Percentiles rank a stretch among this genome's conserved stretches.
Conservation (phyloP, 2,113 vertebrate genomes). For the Odontophorus gujanensis region DNA sequence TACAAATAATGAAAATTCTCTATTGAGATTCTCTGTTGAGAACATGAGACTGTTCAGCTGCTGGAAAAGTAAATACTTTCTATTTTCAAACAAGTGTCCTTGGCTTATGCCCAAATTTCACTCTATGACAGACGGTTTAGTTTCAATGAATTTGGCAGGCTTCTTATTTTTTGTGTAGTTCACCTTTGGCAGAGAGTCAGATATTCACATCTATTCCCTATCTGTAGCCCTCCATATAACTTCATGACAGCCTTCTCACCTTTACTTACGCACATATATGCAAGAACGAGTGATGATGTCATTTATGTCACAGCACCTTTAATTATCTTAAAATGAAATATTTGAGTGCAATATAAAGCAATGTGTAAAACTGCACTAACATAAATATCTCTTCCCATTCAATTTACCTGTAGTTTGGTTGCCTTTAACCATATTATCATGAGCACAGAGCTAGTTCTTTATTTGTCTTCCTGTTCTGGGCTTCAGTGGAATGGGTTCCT, state of each 20-base stretch:
- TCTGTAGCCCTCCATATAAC: neutral
- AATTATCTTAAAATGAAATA: neutral
- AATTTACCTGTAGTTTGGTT: neutral
- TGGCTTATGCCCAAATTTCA: neutral
- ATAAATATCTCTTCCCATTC: neutral
- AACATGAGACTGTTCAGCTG: neutral
- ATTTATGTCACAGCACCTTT: neutral
- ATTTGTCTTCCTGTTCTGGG: conserved; percentile 42
- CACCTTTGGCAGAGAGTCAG: neutral
- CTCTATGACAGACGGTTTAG: neutral
- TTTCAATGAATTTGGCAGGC: neutral
- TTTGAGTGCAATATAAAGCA: neutral
- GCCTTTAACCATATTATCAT: neutral
- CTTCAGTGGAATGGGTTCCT: conserved; percentile 39
- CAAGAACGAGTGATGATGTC: neutral
- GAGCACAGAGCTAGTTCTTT: neutral
- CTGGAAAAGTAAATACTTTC: neutral
- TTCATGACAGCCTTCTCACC: neutral
- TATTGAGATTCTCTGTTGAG: neutral
- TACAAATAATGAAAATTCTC: neutral
- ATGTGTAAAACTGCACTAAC: neutral
- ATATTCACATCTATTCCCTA: neutral
- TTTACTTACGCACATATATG: neutral
- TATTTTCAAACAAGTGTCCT: neutral
- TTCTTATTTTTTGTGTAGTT: neutral